Evolutionary conservation across 23 tunicate genomes (phyloP).

Genomic region (Trididemnum clinides): DNA sequence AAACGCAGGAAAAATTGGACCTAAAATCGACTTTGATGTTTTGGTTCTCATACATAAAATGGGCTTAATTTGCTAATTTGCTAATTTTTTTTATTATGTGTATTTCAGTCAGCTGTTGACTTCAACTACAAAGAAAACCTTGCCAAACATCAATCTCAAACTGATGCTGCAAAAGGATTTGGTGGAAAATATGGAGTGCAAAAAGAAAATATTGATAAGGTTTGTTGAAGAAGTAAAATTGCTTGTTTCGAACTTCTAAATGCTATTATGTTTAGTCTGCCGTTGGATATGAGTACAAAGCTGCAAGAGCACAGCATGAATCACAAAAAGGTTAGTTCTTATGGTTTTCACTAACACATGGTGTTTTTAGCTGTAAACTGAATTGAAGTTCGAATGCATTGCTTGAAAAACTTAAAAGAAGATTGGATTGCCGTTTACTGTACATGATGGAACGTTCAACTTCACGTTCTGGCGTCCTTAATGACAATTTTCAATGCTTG

Average conservation of each 20-base stretch:
- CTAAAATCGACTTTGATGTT: not conserved
- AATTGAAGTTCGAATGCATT: too few species aligned
- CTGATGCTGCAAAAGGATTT: conserved; percentile 93
- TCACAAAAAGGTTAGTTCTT: conserved; percentile 86
- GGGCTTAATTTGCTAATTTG: not conserved
- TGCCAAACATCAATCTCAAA: conserved; percentile 89
- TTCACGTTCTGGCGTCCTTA: too few species aligned
- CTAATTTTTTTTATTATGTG: not conserved
- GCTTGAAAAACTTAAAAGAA: too few species aligned
- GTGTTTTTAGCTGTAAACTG: too few species aligned
- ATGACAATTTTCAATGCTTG: too few species aligned
- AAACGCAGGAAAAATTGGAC: too few species aligned
- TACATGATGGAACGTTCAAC: too few species aligned
- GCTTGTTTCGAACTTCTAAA: conserved; percentile 20
- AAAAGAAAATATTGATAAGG: conserved; percentile 85
- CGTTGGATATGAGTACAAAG: conserved; percentile 62
- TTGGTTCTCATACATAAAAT: not conserved
- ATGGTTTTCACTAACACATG: not conserved
- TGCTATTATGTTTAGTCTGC: conserved; percentile 27
- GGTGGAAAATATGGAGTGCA: conserved; percentile 99
- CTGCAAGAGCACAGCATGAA: conserved; percentile 75
- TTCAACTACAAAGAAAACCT: conserved; percentile 58
- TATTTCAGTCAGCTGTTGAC: conserved; percentile 68
- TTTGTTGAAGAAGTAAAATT: not conserved
- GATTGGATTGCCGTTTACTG: too few species aligned